Evolutionary conservation across 2,888 invertebrate genomes (phyloP).

Genomic region (Drosophila peninsularis): DNA sequence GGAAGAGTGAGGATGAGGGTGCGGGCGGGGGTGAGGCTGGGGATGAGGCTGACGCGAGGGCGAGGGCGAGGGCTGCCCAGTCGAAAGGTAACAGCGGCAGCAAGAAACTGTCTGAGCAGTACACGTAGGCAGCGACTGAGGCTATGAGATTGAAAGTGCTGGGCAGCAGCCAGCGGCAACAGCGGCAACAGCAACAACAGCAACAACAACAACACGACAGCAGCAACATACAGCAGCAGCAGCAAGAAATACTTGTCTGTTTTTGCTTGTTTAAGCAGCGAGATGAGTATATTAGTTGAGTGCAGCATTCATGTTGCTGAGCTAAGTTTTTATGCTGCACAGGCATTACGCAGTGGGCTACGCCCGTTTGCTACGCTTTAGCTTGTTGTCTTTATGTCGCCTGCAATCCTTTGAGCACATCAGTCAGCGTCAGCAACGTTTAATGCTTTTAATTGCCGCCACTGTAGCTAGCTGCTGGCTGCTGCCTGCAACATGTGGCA

Average conservation of each 20-base stretch:
- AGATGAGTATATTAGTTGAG: neutral
- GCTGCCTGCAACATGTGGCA: slow-evolving; percentile 29
- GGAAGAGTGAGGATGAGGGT: neutral
- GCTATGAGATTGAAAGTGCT: slow-evolving; percentile 70
- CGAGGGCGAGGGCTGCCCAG: slow-evolving; percentile 26
- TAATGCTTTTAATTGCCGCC: slow-evolving; percentile 69
- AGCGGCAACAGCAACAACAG: slow-evolving; percentile 35
- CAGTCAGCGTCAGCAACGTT: slow-evolving; percentile 59
- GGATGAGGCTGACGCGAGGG: slow-evolving; percentile 1
- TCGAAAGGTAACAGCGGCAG: slow-evolving; percentile 46
- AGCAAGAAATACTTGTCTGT: slow-evolving; percentile 23
- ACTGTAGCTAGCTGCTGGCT: slow-evolving; percentile 30
- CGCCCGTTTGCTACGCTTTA: neutral
- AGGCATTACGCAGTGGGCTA: neutral
- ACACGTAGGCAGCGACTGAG: slow-evolving; percentile 46
- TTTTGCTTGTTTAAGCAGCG: neutral
- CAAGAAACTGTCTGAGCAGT: slow-evolving; percentile 15
- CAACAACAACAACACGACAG: slow-evolving; percentile 17
- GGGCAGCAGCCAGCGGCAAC: slow-evolving; percentile 39
- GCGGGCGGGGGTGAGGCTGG: neutral
- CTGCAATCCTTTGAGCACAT: slow-evolving; percentile 60
- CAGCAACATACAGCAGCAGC: slow-evolving; percentile 15
- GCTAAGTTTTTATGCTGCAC: neutral
- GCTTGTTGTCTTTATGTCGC: slow-evolving; percentile 28
- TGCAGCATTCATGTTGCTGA: neutral